Evolutionary conservation across 1,140 invertebrate species (phyloP).

Genomic region (Trissolcus basalis): DNA sequence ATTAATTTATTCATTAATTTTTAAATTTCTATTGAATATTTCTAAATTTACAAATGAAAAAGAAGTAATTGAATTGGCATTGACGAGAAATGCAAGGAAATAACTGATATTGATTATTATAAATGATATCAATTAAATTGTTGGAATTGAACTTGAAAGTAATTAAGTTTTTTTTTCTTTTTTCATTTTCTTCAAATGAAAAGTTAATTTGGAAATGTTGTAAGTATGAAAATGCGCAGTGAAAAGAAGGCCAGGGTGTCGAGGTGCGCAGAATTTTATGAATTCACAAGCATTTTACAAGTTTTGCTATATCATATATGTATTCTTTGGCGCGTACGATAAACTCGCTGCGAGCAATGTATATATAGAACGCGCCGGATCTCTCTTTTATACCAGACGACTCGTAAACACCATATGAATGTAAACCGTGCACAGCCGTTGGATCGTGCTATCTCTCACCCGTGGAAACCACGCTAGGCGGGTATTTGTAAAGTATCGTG

Average conservation of each 20-base stretch:
- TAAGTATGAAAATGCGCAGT: too few relatives aligned
- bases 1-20: too few relatives aligned
- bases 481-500: conserved; percentile 44
- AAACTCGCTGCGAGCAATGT: conserved; percentile 36
- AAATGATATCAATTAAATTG: too few relatives aligned
- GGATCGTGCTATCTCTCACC: conserved; percentile 48
- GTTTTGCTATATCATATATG: conserved; percentile 17
- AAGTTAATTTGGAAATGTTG: too few relatives aligned
- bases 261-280: conserved; percentile 1
- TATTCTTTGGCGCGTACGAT: conserved; percentile 54
- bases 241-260: not conserved
- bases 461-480: conserved; percentile 37
- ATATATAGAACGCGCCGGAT: conserved; percentile 43
- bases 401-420: conserved; percentile 63
- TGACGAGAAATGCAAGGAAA: too few relatives aligned
- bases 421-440: conserved; percentile 55
- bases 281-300: conserved; percentile 23
- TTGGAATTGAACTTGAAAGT: too few relatives aligned
- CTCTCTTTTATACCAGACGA: conserved; percentile 58
- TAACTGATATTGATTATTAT: too few relatives aligned
- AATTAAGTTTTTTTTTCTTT: too few relatives aligned
- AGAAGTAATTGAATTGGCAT: too few relatives aligned
- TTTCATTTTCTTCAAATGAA: too few relatives aligned
- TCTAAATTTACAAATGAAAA: too few relatives aligned
- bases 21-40: too few relatives aligned